phyloP scores from a whole-genome alignment of 2,113 vertebrate genomes.

The Pan paniscus region DNA sequence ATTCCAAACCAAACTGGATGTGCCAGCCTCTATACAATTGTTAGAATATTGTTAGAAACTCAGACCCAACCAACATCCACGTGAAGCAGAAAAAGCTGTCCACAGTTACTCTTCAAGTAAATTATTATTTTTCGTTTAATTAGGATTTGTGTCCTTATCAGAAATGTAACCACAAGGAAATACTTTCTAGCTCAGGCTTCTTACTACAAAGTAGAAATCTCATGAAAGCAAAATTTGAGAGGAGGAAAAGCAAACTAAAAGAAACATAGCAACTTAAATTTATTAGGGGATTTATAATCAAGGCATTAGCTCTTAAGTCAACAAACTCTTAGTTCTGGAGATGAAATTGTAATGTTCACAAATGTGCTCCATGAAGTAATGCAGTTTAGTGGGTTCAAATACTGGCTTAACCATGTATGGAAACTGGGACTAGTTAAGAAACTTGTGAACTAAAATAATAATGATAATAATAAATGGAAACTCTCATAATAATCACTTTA shows the following conservation, averaged over 20 bases:
- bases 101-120: constrained; percentile 31
- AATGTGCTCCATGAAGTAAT: neutral
- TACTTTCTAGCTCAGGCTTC: neutral
- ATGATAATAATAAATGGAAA: constrained; percentile 30
- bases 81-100: constrained; percentile 7
- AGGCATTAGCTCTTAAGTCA: constrained; percentile 21
- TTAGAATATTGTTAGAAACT: neutral
- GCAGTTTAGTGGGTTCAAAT: neutral
- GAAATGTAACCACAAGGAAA: neutral
- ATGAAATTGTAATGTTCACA: constrained; percentile 28
- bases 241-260: neutral
- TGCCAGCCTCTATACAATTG: neutral
- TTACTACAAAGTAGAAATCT: constrained; percentile 5
- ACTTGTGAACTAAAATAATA: constrained; percentile 30
- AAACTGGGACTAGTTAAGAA: neutral
- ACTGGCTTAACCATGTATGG: neutral
- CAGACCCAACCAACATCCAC: neutral
- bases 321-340: neutral
- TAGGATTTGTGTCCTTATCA: constrained; percentile 35
- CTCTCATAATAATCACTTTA: neutral
- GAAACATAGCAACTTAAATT: neutral
- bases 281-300: neutral
- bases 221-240: constrained; percentile 17
- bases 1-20: neutral
- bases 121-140: constrained; percentile 33